phyloP scores from a whole-genome alignment of 1,140 invertebrate genomes.

The Brevipalpus yothersi region DNA sequence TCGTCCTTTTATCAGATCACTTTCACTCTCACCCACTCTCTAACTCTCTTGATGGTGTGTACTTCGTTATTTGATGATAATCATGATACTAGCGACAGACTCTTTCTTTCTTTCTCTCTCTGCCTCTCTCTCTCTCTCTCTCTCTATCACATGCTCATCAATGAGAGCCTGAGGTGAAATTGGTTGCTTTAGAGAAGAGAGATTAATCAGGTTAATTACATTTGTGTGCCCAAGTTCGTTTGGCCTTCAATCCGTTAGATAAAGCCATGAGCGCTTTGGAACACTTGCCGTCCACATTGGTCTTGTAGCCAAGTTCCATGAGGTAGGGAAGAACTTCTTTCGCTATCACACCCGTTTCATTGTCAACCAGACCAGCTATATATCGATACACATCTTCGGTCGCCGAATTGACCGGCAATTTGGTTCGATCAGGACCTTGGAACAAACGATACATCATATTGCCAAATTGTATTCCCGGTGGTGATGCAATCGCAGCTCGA shows the following conservation, averaged over 20 bases:
- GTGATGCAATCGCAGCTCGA: neutral
- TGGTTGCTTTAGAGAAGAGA: neutral
- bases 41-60: too few relatives aligned
- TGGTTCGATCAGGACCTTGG: constrained; percentile 1
- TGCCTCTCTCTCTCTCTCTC: too few relatives aligned
- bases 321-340: constrained; percentile 1
- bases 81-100: too few relatives aligned
- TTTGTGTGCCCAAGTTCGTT: neutral
- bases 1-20: too few relatives aligned
- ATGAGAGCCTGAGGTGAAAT: neutral
- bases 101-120: too few relatives aligned
- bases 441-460: constrained; percentile 1
- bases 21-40: neutral
- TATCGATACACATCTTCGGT: constrained; percentile 4
- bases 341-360: neutral
- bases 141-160: too few relatives aligned
- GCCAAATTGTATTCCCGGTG: neutral
- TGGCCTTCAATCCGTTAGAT: neutral
- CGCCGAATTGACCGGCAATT: neutral
- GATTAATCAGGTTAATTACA: neutral
- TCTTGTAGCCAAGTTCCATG: constrained; percentile 1
- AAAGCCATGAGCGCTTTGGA: constrained; percentile 1
- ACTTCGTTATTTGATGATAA: too few relatives aligned
- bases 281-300: neutral
- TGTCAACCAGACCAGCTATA: neutral